Evolutionary conservation across 2,888 invertebrate genomes (phyloP).

Genomic region (Drosophila incognita): DNA sequence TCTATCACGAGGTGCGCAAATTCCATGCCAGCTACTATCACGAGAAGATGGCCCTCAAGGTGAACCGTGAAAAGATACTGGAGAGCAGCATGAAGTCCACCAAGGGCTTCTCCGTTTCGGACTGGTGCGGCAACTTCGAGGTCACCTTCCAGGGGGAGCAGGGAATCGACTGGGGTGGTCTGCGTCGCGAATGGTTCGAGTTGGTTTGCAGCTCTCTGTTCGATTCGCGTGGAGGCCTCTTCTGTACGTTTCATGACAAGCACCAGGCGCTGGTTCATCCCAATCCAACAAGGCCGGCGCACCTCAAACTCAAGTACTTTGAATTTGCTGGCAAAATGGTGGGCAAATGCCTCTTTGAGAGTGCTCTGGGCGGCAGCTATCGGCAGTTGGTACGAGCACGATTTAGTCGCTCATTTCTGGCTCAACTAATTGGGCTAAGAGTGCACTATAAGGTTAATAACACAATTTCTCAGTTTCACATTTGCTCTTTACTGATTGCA

Average conservation of each 20-base stretch:
- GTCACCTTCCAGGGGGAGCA: conserved; percentile 97
- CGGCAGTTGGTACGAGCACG: conserved; percentile 95
- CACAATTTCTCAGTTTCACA: rapidly evolving
- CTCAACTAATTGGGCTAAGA: conserved; percentile 96
- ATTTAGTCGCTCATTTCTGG: conserved; percentile 96
- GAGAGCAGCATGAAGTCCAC: conserved; percentile 94
- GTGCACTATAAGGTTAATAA: conserved; percentile 93
- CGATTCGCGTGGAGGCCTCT: conserved; percentile 92
- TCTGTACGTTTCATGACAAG: conserved; percentile 93
- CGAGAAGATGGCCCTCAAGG: conserved; percentile 93
- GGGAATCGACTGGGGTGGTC: conserved; percentile 97
- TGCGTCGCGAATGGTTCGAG: conserved; percentile 97
- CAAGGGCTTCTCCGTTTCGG: conserved; percentile 92
- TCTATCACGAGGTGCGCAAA: conserved; percentile 92
- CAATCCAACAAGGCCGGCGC: conserved; percentile 90
- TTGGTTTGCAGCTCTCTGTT: conserved; percentile 94
- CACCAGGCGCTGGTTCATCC: conserved; percentile 96
- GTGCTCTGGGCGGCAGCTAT: conserved; percentile 94
- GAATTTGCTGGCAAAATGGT: conserved; percentile 97
- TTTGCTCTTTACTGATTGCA: conserved; percentile 6
- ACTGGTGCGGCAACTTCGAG: conserved; percentile 98
- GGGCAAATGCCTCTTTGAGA: conserved; percentile 97
- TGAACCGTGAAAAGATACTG: conserved; percentile 91
- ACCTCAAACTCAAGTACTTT: conserved; percentile 94
- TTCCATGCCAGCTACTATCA: conserved; percentile 95